Conservation (phyloP, 1,140 invertebrate genomes). For the Halictus rubicundus region DNA sequence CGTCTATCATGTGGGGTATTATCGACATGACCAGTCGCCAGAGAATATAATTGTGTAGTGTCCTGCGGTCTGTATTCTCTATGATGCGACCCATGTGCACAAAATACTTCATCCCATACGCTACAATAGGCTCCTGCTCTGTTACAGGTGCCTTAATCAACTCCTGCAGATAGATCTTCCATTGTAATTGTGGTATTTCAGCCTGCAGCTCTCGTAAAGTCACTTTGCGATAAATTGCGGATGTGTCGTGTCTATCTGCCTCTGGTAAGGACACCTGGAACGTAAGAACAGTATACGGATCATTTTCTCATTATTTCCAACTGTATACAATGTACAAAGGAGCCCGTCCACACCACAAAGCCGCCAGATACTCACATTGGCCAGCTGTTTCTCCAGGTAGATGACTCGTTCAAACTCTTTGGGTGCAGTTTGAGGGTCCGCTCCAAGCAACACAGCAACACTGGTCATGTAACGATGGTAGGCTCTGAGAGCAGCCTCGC, state of each 20-base stretch:
- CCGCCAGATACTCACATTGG: conserved; percentile 83
- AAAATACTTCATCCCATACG: conserved; percentile 90
- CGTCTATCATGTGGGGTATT: conserved; percentile 90
- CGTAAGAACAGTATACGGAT: too few species aligned
- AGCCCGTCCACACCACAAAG: too few species aligned
- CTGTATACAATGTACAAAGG: too few species aligned
- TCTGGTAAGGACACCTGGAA: conserved; percentile 87
- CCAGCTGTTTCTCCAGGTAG: conserved; percentile 88
- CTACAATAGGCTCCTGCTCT: conserved; percentile 87
- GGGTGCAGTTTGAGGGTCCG: conserved; percentile 83
- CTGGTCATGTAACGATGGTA: conserved; percentile 91
- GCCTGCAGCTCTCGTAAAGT: conserved; percentile 84
- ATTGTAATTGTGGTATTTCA: conserved; percentile 88
- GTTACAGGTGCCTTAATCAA: conserved; percentile 85
- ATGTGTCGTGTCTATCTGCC: conserved; percentile 91
- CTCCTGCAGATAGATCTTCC: conserved; percentile 87
- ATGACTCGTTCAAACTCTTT: conserved; percentile 87
- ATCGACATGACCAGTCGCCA: conserved; percentile 91
- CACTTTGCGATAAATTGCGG: conserved; percentile 88
- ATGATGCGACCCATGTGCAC: conserved; percentile 89
- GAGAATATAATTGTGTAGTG: conserved; percentile 91
- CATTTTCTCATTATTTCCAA: too few species aligned
- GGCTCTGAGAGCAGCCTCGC: conserved; percentile 84
- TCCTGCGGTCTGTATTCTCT: conserved; percentile 85
- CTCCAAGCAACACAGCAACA: conserved; percentile 88